These are phyloP conservation scores for Etheostoma perlongum DNA, from an alignment of 2,797 vertebrate genomes.

Conservation along the genomic window DNA sequence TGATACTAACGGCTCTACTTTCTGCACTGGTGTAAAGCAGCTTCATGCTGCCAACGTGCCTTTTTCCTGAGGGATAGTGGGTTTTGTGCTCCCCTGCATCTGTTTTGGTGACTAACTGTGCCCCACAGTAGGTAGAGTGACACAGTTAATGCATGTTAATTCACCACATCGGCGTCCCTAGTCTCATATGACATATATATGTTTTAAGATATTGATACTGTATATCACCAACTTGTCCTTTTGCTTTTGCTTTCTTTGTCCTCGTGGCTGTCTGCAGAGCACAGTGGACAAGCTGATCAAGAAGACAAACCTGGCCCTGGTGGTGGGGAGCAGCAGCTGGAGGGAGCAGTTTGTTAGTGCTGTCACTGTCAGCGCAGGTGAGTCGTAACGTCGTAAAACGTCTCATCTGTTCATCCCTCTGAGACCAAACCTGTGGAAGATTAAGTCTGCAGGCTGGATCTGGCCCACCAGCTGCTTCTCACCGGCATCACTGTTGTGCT, in stretches of 20 bases:
- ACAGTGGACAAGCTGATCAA: slow-evolving; percentile 93
- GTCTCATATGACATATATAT: slow-evolving; percentile 1
- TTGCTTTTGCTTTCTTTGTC: slow-evolving; percentile 19
- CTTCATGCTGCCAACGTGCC: slow-evolving; percentile 30
- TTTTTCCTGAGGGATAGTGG: slow-evolving; percentile 40
- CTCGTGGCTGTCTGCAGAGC: slow-evolving; percentile 78
- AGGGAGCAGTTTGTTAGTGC: slow-evolving; percentile 92
- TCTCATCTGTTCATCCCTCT: slow-evolving; percentile 50
- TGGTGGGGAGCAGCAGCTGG: slow-evolving; percentile 93
- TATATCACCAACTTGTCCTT: neutral
- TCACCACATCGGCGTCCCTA: slow-evolving; percentile 3
- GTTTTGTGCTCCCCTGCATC: slow-evolving; percentile 37
- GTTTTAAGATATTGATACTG: slow-evolving; percentile 6
- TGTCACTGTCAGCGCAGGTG: slow-evolving; percentile 92
- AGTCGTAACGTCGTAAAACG: slow-evolving; percentile 54
- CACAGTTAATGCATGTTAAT: slow-evolving; percentile 35
- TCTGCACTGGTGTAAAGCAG: slow-evolving; percentile 38
- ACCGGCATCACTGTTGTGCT: neutral
- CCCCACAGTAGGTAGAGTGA: slow-evolving; percentile 31
- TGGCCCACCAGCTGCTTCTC: slow-evolving; percentile 41
- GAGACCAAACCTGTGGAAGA: slow-evolving; percentile 45
- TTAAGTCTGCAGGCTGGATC: slow-evolving; percentile 25
- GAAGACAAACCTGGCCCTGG: slow-evolving; percentile 91
- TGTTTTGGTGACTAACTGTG: slow-evolving; percentile 49
- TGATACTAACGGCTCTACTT: slow-evolving; percentile 28